Evolutionary conservation across 2,797 vertebrate species (phyloP).

Genomic region (Babyrousa celebensis): DNA sequence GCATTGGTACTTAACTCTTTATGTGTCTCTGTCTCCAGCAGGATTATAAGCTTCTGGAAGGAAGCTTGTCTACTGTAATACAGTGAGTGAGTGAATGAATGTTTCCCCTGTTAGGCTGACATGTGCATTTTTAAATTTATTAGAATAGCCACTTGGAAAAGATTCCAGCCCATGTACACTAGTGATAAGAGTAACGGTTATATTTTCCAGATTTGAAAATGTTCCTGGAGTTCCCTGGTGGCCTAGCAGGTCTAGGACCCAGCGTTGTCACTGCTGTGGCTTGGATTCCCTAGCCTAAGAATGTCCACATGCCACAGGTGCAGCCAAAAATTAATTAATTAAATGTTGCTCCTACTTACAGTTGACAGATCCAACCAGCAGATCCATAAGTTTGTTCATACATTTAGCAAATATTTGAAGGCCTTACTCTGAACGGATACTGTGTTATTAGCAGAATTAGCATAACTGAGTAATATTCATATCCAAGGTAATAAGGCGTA

Average conservation of each 20-base stretch:
- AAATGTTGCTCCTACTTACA: conserved; percentile 28
- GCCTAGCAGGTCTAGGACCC: no score
- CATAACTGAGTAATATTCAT: conserved; percentile 20
- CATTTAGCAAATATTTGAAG: conserved; percentile 53
- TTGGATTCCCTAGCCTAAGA: no score
- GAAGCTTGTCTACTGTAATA: conserved; percentile 36
- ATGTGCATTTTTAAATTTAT: conserved; percentile 27
- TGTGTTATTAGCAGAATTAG: conserved; percentile 64
- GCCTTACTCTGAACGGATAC: conserved; percentile 36
- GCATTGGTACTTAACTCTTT: conserved; percentile 58
- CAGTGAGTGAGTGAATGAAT: not conserved
- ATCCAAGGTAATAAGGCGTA: not conserved
- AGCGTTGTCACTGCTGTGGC: no score
- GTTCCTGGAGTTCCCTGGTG: no score
- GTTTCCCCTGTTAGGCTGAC: not conserved
- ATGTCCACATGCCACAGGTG: no score
- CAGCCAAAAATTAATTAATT: no score
- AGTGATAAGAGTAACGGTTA: conserved; percentile 41
- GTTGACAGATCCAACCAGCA: conserved; percentile 33
- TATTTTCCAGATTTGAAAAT: conserved; percentile 63
- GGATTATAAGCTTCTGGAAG: conserved; percentile 32
- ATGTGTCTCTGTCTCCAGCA: conserved; percentile 14
- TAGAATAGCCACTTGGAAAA: conserved; percentile 51
- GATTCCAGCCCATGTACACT: not conserved
- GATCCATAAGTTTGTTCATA: conserved; percentile 33